phyloP scores from a whole-genome alignment of 2,113 vertebrate genomes.

The Corvus cornix region DNA sequence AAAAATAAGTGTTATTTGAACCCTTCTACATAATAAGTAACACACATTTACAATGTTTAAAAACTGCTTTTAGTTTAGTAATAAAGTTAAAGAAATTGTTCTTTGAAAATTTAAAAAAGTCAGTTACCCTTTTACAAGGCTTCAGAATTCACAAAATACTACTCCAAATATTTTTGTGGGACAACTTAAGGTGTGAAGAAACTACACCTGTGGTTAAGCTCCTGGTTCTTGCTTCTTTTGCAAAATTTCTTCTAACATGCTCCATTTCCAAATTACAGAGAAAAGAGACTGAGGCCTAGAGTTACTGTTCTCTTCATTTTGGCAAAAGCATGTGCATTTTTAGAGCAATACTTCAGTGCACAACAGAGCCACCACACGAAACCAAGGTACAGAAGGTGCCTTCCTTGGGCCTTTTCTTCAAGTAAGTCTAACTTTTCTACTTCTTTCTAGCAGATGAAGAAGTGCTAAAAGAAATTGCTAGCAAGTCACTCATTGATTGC shows the following conservation, averaged over 20 bases:
- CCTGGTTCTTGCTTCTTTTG: not conserved
- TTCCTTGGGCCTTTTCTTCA: not conserved
- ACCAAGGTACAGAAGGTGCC: not conserved
- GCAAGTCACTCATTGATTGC: not conserved
- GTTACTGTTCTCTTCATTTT: not conserved
- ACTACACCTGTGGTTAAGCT: not conserved
- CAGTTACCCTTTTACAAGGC: not conserved
- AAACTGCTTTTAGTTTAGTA: not conserved
- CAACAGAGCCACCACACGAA: not conserved
- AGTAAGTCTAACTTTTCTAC: not conserved
- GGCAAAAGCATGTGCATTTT: not conserved
- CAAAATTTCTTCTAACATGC: not conserved
- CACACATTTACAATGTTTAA: not conserved
- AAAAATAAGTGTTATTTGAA: not conserved
- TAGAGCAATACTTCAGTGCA: not conserved
- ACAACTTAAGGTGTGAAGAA: not conserved
- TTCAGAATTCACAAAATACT: not conserved
- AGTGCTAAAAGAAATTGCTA: not conserved
- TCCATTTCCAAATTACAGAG: not conserved
- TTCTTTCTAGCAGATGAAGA: not conserved
- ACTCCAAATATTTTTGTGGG: not conserved
- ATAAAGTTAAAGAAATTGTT: not conserved
- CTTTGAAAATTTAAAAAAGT: not conserved
- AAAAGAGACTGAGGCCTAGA: not conserved
- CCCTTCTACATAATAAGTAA: not conserved